phyloP scores from a whole-genome alignment of 1,140 invertebrate genomes.

The Archegozetes longisetosus region DNA sequence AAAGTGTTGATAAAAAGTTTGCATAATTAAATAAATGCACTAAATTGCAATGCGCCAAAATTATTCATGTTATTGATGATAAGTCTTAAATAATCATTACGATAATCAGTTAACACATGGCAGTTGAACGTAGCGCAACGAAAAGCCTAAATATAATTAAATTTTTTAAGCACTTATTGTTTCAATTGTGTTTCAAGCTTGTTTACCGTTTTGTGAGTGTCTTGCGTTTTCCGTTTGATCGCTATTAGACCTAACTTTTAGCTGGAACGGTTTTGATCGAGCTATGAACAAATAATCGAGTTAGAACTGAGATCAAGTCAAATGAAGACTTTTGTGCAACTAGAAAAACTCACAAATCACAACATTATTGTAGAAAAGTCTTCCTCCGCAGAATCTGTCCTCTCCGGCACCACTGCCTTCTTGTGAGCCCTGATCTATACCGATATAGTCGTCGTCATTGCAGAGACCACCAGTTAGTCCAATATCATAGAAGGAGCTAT shows the following conservation, averaged over 20 bases:
- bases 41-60: too few relatives aligned
- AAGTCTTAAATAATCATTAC: too few relatives aligned
- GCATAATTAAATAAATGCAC: too few relatives aligned
- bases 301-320: not conserved
- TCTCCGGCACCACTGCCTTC: conserved; percentile 21
- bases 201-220: conserved; percentile 19
- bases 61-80: too few relatives aligned
- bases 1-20: too few relatives aligned
- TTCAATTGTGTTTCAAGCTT: not conserved
- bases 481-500: conserved; percentile 8
- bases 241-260: conserved; percentile 22
- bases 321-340: not conserved
- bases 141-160: conserved; percentile 7
- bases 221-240: conserved; percentile 21
- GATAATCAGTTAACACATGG: conserved; percentile 21
- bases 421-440: conserved; percentile 52
- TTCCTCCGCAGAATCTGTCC: conserved; percentile 23
- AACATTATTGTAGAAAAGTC: conserved; percentile 21
- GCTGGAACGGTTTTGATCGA: conserved; percentile 22
- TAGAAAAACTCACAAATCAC: conserved; percentile 21
- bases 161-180: not conserved
- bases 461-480: conserved; percentile 28
- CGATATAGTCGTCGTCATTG: conserved; percentile 83
- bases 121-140: conserved; percentile 21
- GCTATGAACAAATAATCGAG: conserved; percentile 18